These are phyloP conservation scores for Eledone cirrhosa DNA, from an alignment of 2,888 invertebrate species.

Conservation along the genomic window DNA sequence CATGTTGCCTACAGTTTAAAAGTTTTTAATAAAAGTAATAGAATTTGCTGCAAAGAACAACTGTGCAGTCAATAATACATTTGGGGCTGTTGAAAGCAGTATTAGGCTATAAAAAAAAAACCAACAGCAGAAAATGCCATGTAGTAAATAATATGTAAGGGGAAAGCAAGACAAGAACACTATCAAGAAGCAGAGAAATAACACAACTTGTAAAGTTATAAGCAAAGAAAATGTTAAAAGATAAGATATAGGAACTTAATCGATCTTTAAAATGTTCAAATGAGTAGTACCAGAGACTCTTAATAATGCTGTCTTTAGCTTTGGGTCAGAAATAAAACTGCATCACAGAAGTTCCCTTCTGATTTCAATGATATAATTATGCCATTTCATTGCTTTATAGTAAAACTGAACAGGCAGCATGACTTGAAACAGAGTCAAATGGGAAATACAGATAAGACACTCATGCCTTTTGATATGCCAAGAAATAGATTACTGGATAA, in stretches of 20 bases:
- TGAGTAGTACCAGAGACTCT: background rate
- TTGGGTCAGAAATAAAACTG: too few relatives aligned
- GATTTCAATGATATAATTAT: too few relatives aligned
- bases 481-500: too few relatives aligned
- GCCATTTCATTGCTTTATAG: too few relatives aligned
- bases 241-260: background rate
- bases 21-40: background rate
- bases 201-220: background rate
- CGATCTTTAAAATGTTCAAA: constrained; percentile 4
- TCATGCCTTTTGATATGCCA: too few relatives aligned
- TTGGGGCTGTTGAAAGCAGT: background rate
- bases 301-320: background rate
- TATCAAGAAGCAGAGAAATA: background rate
- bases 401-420: too few relatives aligned
- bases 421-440: too few relatives aligned
- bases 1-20: background rate
- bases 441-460: too few relatives aligned
- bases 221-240: background rate
- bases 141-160: background rate
- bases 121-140: background rate
- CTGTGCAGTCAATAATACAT: background rate
- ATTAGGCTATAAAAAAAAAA: background rate
- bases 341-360: too few relatives aligned
- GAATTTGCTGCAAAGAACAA: background rate
- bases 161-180: background rate